A percentile compares a stretch with the other conserved stretches of the same genome.
Evolutionary conservation across 2,888 invertebrate species (phyloP).

Genomic region (Stenodema calcarata): DNA sequence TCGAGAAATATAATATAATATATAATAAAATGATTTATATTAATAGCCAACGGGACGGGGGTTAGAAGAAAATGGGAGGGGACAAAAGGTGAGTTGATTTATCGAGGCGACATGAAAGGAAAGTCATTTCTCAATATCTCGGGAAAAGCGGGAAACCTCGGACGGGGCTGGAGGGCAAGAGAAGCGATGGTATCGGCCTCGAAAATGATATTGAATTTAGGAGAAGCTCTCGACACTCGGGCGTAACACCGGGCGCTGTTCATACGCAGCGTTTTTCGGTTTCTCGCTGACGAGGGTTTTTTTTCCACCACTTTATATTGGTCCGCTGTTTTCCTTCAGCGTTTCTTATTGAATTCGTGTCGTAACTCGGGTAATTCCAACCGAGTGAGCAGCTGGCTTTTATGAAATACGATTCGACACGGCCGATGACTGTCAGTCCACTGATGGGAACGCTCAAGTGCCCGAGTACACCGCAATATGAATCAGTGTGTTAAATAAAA

Average conservation of each 20-base stretch:
- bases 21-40: conserved; percentile 29
- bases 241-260: background rate
- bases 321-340: background rate
- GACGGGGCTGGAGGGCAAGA: background rate
- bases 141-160: background rate
- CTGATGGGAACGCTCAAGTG: too few relatives aligned
- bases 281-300: conserved; percentile 1
- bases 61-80: background rate
- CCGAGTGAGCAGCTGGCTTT: background rate
- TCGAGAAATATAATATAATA: background rate
- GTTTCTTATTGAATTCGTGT: background rate
- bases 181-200: background rate
- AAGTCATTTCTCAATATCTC: conserved; percentile 41
- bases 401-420: too few relatives aligned
- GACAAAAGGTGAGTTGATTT: conserved; percentile 35
- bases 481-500: too few relatives aligned
- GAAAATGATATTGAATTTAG: conserved; percentile 33
- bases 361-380: background rate
- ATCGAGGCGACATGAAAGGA: conserved; percentile 15
- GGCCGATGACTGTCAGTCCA: too few relatives aligned
- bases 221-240: background rate
- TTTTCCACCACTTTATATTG: background rate
- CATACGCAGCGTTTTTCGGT: conserved; percentile 9
- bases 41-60: background rate
- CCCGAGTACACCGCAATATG: too few relatives aligned